Base-by-base conservation (phyloP, 2,113 vertebrate species). In the Camelus dromedarius region DNA sequence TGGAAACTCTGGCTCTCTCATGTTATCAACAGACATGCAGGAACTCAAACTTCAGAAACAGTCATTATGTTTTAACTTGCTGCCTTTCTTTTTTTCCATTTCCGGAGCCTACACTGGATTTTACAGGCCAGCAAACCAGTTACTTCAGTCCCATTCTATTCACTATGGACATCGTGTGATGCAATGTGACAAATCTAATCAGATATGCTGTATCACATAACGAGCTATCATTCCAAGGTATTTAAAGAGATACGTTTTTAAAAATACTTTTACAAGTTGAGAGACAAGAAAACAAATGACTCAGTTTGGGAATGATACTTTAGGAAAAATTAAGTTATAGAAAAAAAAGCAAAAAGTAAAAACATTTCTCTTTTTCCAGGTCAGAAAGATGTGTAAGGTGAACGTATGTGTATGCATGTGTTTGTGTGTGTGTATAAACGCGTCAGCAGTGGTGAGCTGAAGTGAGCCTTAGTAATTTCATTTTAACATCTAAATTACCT, bases 131-230 rank as follows among this genome's bases (percentile, higher is more conserved):
- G 87, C 75, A 92, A 64, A 13, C 19, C 56, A 95, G 92, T 97
- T 85, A 70, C 24, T 97, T 97, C 96, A 89, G 92, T 96, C 81
- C 87, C 60, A 35, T 56, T 95, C 88, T 93, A 86, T 97, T 93
- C 93, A 46, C 96, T 97, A 96, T 69, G 75, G 92, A 89, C 86
- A 97, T 24, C 73, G 89, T 87, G 70, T 97, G 96, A 97, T 82
- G 75, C 83, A 95, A 77, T 18, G 89, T 97, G 98, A 97, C 96
- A 97, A 91, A 95, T 95, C 70, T 82, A 76, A 97, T 91, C 93
- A 93, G 94, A 96, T 87, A 75, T 20, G 73, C 92, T 96, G 84
- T 76, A 84, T 91, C 81, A 95, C 89, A 66, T 86, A 73, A 86
- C 20, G 14, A 66, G 35, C 20, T 95, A 84, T 97, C 96, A 97